Percentiles rank a stretch among this genome's conserved stretches.
phyloP scores from a whole-genome alignment of 2,113 vertebrate genomes.

The Rhea americana region DNA sequence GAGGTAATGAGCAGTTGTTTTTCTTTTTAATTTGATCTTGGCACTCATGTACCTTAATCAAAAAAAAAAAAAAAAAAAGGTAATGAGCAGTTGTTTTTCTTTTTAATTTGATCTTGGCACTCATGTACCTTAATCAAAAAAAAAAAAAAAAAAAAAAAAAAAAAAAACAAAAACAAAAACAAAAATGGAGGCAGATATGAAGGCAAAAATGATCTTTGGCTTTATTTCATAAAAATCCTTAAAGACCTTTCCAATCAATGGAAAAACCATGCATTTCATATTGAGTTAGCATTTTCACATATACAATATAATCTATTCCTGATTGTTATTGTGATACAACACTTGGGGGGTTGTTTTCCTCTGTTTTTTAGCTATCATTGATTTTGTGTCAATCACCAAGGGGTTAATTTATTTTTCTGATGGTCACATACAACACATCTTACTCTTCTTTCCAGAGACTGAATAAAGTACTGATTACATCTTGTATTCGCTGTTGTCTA shows the following conservation, averaged over 20 bases:
- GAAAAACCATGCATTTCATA: neutral
- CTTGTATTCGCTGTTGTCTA: slow-evolving; percentile 5
- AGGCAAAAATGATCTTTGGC: neutral
- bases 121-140: neutral
- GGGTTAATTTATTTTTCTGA: slow-evolving; percentile 28
- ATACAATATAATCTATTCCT: neutral
- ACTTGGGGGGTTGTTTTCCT: neutral
- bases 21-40: neutral
- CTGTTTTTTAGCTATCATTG: neutral
- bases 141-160: neutral
- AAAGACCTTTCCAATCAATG: neutral
- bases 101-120: neutral
- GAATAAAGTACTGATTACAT: slow-evolving; percentile 31
- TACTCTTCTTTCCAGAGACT: neutral
- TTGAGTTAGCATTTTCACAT: neutral
- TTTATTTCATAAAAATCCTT: neutral
- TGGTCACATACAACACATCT: neutral
- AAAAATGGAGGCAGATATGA: neutral
- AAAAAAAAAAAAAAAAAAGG: neutral
- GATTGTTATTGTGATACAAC: neutral
- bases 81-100: neutral
- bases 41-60: neutral
- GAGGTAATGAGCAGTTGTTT: neutral
- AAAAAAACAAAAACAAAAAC: too few species aligned
- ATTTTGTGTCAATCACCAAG: neutral